phyloP scores from a whole-genome alignment of 2,797 vertebrate genomes.

The Eospalax fontanierii region DNA sequence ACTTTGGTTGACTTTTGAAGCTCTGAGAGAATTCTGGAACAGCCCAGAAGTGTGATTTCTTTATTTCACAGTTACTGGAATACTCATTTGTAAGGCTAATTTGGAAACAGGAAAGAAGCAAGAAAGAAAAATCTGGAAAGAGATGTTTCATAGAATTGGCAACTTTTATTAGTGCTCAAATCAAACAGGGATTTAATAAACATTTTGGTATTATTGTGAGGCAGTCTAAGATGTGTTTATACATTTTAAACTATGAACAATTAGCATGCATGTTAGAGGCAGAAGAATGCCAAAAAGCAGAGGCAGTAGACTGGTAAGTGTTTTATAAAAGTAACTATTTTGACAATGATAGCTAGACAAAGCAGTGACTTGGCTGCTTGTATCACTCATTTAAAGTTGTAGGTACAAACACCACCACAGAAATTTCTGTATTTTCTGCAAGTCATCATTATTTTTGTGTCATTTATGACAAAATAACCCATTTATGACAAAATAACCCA shows the following conservation, averaged over 20 bases:
- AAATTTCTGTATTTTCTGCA: neutral
- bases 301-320: neutral
- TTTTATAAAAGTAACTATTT: constrained; percentile 31
- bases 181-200: neutral
- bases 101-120: constrained; percentile 35
- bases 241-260: neutral
- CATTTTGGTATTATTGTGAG: neutral
- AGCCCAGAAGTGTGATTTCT: constrained; percentile 17
- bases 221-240: neutral
- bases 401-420: neutral
- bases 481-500: too few relatives aligned
- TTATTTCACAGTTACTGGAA: constrained; percentile 59
- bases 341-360: neutral
- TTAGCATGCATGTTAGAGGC: neutral
- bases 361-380: neutral
- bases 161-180: constrained; percentile 22
- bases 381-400: neutral
- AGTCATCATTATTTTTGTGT: neutral
- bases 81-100: constrained; percentile 50
- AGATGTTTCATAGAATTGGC: constrained; percentile 10
- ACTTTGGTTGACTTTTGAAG: constrained; percentile 62
- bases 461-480: neutral
- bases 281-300: neutral
- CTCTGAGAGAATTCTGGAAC: neutral
- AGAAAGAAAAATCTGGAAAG: constrained; percentile 1